Percentiles rank a stretch among this genome's conserved stretches.
Conservation (phyloP, 2,888 invertebrate species). For the Sipunculus nudus region DNA sequence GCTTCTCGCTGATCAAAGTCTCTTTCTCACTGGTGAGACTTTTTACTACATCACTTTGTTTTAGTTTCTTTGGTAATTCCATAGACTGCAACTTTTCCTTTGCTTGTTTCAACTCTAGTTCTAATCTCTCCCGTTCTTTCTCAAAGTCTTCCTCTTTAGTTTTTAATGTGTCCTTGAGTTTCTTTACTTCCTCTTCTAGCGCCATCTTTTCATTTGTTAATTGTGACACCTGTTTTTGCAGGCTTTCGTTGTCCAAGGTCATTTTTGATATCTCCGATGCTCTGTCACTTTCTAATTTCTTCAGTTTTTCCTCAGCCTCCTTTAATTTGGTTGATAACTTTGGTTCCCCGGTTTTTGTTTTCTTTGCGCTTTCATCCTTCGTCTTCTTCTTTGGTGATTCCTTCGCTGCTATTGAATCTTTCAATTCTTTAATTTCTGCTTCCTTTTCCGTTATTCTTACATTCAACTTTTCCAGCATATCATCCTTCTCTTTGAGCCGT, state of each 20-base stretch:
- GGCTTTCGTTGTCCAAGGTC: no score
- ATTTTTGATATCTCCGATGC: no score
- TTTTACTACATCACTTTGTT: constrained; percentile 41
- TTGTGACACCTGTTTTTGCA: constrained; percentile 11
- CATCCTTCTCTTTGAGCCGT: constrained; percentile 59
- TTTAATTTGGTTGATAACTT: no score
- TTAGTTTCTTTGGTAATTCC: no score
- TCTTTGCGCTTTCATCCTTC: no score
- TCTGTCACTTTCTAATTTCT: no score
- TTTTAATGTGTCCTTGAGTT: constrained; percentile 12
- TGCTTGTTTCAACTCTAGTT: constrained; percentile 27
- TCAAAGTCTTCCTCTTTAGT: constrained; percentile 15
- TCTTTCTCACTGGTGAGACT: constrained; percentile 54
- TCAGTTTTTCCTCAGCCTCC: no score
- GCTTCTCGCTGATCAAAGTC: constrained; percentile 54
- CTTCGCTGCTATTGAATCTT: no score
- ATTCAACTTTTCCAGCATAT: constrained; percentile 51
- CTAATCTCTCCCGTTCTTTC: constrained; percentile 21
- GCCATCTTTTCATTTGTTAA: constrained; percentile 9
- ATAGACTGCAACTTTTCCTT: no score
- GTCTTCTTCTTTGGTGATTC: no score
- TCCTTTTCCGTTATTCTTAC: constrained; percentile 43
- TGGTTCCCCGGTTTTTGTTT: no score
- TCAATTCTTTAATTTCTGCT: constrained; percentile 51
- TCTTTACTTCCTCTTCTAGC: constrained; percentile 16